Percentiles rank a stretch among this genome's conserved stretches.
These are phyloP conservation scores for Athene noctua DNA, from an alignment of 2,113 vertebrate genomes.

Conservation along the genomic window DNA sequence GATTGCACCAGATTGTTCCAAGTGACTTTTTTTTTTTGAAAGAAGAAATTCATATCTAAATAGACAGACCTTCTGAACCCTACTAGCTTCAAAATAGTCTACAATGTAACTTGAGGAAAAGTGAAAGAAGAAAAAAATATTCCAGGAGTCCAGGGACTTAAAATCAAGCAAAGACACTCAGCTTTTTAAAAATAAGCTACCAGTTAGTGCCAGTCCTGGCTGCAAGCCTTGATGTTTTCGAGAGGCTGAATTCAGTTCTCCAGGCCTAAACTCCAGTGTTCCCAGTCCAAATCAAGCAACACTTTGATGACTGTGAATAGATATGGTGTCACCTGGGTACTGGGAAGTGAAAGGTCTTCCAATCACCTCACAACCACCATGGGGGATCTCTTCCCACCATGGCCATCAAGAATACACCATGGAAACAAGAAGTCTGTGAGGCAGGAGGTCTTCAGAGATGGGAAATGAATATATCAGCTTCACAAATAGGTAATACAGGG, in stretches of 20 bases:
- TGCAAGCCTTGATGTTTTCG: background rate
- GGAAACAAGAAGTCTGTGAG: background rate
- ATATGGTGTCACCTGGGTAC: background rate
- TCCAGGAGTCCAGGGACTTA: background rate
- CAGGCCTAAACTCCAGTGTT: background rate
- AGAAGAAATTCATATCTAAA: conserved; percentile 29
- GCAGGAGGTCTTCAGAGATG: background rate
- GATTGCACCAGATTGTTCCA: conserved; percentile 30
- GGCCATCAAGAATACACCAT: background rate
- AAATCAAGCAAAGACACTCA: background rate
- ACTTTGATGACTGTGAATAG: background rate
- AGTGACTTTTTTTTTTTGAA: background rate
- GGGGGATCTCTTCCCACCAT: background rate
- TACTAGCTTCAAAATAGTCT: background rate
- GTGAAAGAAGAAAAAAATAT: background rate
- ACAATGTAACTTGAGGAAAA: background rate
- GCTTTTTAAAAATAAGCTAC: background rate
- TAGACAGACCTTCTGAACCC: background rate
- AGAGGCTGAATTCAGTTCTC: background rate
- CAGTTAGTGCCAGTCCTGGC: background rate
- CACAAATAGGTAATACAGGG: background rate
- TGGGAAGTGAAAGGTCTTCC: background rate
- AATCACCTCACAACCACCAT: background rate
- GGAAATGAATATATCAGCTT: background rate
- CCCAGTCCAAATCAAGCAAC: background rate